Evolutionary conservation across 2,888 invertebrate genomes (phyloP), one percentile per base, ranked within the genome.

Genomic region (Nineta flava): DNA sequence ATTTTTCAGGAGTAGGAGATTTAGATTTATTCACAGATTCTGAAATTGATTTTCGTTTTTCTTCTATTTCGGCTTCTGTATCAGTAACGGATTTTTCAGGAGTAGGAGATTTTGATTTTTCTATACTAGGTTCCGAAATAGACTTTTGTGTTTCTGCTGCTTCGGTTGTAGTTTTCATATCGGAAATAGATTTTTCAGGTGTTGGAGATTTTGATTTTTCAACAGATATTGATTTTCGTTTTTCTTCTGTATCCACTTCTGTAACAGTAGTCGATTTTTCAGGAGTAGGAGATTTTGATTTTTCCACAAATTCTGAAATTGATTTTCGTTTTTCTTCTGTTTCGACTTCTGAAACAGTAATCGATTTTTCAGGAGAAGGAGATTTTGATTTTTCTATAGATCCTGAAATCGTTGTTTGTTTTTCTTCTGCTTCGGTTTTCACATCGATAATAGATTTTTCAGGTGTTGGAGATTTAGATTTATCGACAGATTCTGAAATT

Each of bases 71-170:
- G 7, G 16, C 5, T 43, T 43, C 32, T 46, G 17, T 16, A 42
- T 16, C 21, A 19, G n/a, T 35, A 9, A 46, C 46, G 12, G 16
- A 34, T 46, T 46, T 46, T 15, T 34, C 34, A 12, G 32, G 34
- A 9, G 46, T 46, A 26, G 46, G 34, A 31, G 34, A 34, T 62
- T 52, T 65, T 59, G 50, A 47, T 51, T 52, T 53, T 50, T 49
- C 52, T 2, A n/a, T 3, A 19, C 19, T 19, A 19, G 19, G 5
- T 19, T 19, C 19, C 13, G 17, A 16, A 32, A 32, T 47, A 3
- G 47, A 47, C 9, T 38, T 34, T 16, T 16, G 32, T 47, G 5
- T 44, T 10, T 44, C 19, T n/a, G 17, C 42, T 12, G 12, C 40
- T 47, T 34, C 45, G 40, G 49, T 44, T 50, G 12, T 35, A 13